Base-by-base conservation (phyloP, 2,888 invertebrate species). In the Drosophila demipolita region DNA sequence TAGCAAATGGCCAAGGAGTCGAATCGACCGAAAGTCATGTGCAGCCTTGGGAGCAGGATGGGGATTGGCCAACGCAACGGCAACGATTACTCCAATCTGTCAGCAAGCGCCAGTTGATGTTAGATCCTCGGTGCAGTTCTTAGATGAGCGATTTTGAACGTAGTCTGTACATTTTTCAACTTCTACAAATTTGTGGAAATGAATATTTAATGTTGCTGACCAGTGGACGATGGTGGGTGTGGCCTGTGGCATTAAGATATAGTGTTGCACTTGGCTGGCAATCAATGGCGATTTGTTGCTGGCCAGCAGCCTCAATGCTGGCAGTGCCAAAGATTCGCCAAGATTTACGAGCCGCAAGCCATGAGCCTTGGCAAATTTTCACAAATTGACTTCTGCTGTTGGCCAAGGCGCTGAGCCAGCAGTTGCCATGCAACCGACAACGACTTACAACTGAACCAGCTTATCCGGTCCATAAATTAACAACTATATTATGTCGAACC, bases 351-450 rank as follows among this genome's bases (percentile, higher is more conserved):
- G 70, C 69, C 63, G 52, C 54, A 48, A 60, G 66, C 69, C 66
- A 71, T 38, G 64, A 73, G 67, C 54, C 78, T 75, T 78, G 79
- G 74, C 82, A 87, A 76, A 84, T 73, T 74, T 74, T 83, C 82
- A 80, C 85, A 83, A 83, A 83, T 87, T 87, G 87, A 87, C 87
- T 83, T 84, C 79, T 78, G 73, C 79, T 66, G 57, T 62, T 77
- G 63, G 63, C 74, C 74, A 75, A 75, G 69, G 73, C 76, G 75
- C 71, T 58, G 49, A 65, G 68, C 66, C 57, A 65, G 58, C 75
- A 53, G 59, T 53, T 65, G 61, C 64, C 55, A 63, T 67, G 69
- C 67, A 72, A 73, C 68, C 58, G 12, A n/a, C 32, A 55, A 52
- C 63, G 38, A 33, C 40, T 57, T 45, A 53, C 68, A 49, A 54